These are phyloP conservation scores for Papilio helenus DNA, from an alignment of 1,140 invertebrate genomes.

Conservation along the genomic window DNA sequence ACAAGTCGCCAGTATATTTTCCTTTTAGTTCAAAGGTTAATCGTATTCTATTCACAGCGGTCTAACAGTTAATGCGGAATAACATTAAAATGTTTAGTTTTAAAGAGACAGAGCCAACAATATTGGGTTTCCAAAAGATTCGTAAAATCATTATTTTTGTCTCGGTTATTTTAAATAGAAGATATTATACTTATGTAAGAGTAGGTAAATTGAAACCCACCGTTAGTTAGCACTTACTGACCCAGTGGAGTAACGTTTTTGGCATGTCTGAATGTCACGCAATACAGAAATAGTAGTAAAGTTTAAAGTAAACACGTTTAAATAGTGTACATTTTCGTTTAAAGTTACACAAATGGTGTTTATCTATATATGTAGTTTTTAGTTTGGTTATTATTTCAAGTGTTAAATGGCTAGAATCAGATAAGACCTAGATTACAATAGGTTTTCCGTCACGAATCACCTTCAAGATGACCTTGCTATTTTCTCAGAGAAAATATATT, in stretches of 20 bases:
- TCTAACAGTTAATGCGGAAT: not conserved
- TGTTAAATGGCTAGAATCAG: not conserved
- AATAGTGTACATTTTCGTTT: no score
- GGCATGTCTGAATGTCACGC: not conserved
- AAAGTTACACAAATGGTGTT: not conserved
- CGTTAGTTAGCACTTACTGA: not conserved
- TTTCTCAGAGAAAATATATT: slow-evolving; percentile 12
- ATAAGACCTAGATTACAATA: slow-evolving; percentile 22
- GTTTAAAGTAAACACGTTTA: no score
- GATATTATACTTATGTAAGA: not conserved
- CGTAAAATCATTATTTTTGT: not conserved
- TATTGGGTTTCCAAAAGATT: not conserved
- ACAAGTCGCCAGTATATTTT: no score
- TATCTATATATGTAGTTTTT: not conserved
- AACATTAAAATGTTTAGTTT: not conserved
- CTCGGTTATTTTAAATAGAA: not conserved
- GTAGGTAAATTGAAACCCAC: not conserved
- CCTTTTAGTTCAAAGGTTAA: slow-evolving; percentile 1
- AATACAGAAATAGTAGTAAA: not conserved
- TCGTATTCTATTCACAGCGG: not conserved
- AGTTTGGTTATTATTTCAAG: not conserved
- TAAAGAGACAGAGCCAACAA: not conserved
- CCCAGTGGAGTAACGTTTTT: not conserved
- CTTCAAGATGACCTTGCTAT: not conserved
- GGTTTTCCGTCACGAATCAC: slow-evolving; percentile 19